Percentiles rank a stretch among this genome's conserved stretches.
These are phyloP conservation scores for Aphis craccivora DNA, from an alignment of 1,140 invertebrate species.

Conservation along the genomic window DNA sequence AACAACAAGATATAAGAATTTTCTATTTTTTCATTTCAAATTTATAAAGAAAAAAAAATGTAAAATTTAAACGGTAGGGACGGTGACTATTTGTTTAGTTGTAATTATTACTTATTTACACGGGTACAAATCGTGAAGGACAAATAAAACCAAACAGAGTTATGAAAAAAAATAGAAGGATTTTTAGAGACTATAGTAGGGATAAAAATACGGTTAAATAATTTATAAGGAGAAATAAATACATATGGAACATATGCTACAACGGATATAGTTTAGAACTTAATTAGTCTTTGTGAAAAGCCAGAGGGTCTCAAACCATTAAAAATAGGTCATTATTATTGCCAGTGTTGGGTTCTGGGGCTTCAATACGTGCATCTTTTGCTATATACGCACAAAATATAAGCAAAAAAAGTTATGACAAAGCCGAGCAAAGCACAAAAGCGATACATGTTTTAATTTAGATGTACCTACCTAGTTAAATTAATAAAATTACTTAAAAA, in stretches of 20 bases:
- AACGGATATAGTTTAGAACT: neutral
- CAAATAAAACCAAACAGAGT: neutral
- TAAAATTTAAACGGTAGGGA: neutral
- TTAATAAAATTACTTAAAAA: neutral
- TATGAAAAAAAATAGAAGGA: neutral
- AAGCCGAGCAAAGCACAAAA: neutral
- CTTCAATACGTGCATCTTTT: neutral
- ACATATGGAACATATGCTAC: neutral
- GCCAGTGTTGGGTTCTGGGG: neutral
- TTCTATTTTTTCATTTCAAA: neutral
- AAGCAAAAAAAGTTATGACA: neutral
- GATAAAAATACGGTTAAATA: neutral
- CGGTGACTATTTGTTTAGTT: neutral
- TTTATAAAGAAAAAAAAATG: neutral
- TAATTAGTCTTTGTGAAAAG: neutral
- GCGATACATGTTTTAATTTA: neutral
- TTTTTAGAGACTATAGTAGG: neutral
- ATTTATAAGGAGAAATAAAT: neutral
- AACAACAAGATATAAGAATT: neutral
- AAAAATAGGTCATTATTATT: neutral
- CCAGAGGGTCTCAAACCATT: neutral
- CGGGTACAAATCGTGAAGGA: neutral
- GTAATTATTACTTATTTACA: neutral
- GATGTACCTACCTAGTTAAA: neutral
- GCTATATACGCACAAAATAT: neutral